These are phyloP conservation scores for Tipula helvola DNA, from an alignment of 2,888 invertebrate genomes.

Conservation along the genomic window DNA sequence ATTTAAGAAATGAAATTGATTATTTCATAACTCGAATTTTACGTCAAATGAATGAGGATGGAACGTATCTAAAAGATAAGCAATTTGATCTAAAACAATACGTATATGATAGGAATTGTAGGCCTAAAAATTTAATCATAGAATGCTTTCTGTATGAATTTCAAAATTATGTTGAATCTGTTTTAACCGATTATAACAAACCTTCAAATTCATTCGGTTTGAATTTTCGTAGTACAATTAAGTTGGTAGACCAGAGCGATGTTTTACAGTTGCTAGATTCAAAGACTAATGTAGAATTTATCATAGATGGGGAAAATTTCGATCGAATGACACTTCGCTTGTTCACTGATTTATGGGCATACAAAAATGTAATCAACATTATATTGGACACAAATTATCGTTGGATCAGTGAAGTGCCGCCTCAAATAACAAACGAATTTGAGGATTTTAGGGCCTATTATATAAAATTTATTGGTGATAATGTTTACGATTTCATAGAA, in stretches of 20 bases:
- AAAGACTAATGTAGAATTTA: background rate
- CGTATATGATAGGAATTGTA: background rate
- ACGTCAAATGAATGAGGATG: background rate
- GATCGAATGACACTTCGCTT: background rate
- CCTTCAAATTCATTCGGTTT: no score
- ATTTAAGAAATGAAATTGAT: background rate
- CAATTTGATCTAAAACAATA: background rate
- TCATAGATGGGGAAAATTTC: background rate
- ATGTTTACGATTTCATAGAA: background rate
- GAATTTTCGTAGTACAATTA: background rate
- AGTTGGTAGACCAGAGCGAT: background rate
- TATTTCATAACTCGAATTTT: background rate
- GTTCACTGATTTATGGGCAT: background rate
- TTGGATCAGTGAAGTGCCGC: background rate
- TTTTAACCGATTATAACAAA: background rate
- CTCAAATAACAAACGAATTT: background rate
- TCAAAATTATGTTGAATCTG: background rate
- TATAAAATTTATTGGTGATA: background rate
- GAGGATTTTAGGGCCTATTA: background rate
- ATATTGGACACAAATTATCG: background rate
- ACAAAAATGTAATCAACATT: background rate
- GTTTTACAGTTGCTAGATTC: background rate
- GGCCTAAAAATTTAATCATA: background rate
- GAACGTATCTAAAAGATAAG: background rate
- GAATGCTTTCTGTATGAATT: background rate